A percentile compares a stretch with the other conserved stretches of the same genome.
Evolutionary conservation across 2,797 vertebrate species (phyloP).

Genomic region (Masticophis lateralis): DNA sequence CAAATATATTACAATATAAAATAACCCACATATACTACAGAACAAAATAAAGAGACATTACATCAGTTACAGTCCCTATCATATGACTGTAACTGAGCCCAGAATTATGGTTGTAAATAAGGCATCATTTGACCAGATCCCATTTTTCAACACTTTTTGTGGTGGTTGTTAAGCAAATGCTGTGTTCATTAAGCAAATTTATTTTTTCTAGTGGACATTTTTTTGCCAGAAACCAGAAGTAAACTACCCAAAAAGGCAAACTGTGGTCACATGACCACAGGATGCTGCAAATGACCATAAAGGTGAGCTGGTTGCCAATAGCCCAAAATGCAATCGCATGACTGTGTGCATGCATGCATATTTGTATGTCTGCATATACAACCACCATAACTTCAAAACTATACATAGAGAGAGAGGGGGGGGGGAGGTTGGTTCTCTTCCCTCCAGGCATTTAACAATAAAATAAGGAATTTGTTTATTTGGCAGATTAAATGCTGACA

Average conservation of each 20-base stretch:
- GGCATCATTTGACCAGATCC: not conserved
- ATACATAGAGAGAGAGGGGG: too few relatives aligned
- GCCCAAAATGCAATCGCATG: not conserved
- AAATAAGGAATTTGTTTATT: not conserved
- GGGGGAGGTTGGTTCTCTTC: not conserved
- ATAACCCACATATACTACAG: not conserved
- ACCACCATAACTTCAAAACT: not conserved
- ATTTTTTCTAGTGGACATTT: not conserved
- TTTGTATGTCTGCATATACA: not conserved
- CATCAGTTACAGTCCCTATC: not conserved
- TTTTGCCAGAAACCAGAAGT: not conserved
- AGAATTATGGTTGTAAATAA: not conserved
- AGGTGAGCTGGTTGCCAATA: not conserved
- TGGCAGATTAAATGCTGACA: not conserved
- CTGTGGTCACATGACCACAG: not conserved
- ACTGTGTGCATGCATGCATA: not conserved
- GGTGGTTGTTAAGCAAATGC: not conserved
- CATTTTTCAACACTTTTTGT: not conserved
- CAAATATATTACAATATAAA: not conserved
- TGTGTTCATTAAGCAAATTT: not conserved
- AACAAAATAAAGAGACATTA: not conserved
- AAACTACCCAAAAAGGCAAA: not conserved
- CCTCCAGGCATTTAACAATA: constrained; percentile 5
- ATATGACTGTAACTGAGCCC: not conserved
- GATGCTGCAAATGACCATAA: not conserved